Evolutionary conservation across 2,113 vertebrate species (phyloP).

Genomic region (Sclerurus mexicanus): DNA sequence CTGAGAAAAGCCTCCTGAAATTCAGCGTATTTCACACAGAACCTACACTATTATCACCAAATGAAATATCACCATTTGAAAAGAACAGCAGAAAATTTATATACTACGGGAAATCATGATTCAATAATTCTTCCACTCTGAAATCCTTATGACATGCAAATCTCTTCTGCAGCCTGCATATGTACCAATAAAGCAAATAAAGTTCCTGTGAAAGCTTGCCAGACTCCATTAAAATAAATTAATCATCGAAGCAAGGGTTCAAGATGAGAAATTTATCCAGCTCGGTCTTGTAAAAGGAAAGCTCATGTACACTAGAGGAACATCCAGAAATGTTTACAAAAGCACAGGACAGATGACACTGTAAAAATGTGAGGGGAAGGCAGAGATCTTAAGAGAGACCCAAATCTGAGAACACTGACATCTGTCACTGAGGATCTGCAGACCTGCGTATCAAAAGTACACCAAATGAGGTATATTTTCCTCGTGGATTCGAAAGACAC

Average conservation of each 20-base stretch:
- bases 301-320: neutral
- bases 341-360: neutral
- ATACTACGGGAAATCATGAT: neutral
- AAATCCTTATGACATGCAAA: slow-evolving; percentile 15
- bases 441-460: neutral
- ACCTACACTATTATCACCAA: neutral
- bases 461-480: neutral
- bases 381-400: neutral
- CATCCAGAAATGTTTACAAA: neutral
- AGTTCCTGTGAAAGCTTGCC: slow-evolving; percentile 34
- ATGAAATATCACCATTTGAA: neutral
- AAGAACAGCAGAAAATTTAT: neutral
- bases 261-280: neutral
- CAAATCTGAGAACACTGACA: neutral
- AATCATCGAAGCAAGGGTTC: slow-evolving; percentile 8
- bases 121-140: neutral
- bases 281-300: neutral
- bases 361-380: neutral
- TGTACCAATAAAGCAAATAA: slow-evolving; percentile 21
- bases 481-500: neutral
- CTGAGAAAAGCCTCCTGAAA: neutral
- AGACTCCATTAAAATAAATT: slow-evolving; percentile 42
- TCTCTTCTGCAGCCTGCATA: neutral
- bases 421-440: neutral
- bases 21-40: neutral